A percentile compares a stretch with the other conserved stretches of the same genome.
phyloP scores from a whole-genome alignment of 2,888 invertebrate genomes.

The Hydraecia micacea region DNA sequence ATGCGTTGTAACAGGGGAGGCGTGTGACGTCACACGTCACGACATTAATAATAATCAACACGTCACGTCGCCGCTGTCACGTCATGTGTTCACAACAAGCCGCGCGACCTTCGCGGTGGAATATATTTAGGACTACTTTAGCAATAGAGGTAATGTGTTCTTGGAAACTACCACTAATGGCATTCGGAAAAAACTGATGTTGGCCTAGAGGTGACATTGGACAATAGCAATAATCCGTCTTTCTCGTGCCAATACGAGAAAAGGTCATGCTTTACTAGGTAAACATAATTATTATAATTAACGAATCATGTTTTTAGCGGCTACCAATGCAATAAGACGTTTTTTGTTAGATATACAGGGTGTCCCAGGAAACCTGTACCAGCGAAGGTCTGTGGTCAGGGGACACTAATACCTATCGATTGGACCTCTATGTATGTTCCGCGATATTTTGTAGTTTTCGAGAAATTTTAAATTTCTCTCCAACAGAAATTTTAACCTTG shows the following conservation, averaged over 20 bases:
- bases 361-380: too few relatives aligned
- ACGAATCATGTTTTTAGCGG: background rate
- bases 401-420: too few relatives aligned
- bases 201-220: background rate
- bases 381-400: too few relatives aligned
- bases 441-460: too few relatives aligned
- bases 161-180: conserved; percentile 1
- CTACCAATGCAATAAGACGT: too few relatives aligned
- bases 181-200: background rate
- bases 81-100: conserved; percentile 59
- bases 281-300: too few relatives aligned
- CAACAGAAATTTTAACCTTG: too few relatives aligned
- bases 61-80: conserved; percentile 60
- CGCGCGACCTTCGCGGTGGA: conserved; percentile 49
- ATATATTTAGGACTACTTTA: conserved; percentile 37
- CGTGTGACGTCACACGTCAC: conserved; percentile 59
- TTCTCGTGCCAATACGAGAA: background rate
- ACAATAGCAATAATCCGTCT: background rate
- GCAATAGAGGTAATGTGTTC: conserved; percentile 22
- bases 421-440: too few relatives aligned
- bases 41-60: conserved; percentile 69
- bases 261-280: background rate
- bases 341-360: too few relatives aligned
- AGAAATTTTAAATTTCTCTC: too few relatives aligned
- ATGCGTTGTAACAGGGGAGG: conserved; percentile 23